Conservation (phyloP, 2,888 invertebrate species). For the Noctua comes region DNA sequence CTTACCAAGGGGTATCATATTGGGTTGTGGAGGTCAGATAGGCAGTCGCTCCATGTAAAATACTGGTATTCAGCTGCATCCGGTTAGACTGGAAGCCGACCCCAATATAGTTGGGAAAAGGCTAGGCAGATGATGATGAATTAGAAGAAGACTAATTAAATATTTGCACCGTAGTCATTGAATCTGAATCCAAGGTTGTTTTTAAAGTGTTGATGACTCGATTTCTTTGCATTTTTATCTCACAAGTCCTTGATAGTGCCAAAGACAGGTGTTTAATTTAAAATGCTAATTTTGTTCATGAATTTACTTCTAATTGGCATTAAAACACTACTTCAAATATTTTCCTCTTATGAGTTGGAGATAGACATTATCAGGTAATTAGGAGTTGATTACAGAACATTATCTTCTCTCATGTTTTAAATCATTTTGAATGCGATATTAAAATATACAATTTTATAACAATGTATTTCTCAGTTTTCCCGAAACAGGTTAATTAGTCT, state of each 20-base stretch:
- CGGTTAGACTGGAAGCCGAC: too few species aligned
- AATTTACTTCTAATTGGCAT: slow-evolving; percentile 22
- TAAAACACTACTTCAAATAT: neutral
- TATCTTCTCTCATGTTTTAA: slow-evolving; percentile 1
- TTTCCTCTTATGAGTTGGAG: neutral
- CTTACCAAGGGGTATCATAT: too few species aligned
- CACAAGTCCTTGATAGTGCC: slow-evolving; percentile 24
- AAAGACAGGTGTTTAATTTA: slow-evolving; percentile 20
- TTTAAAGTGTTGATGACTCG: slow-evolving; percentile 24
- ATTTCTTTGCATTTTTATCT: slow-evolving; percentile 43
- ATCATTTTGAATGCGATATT: neutral
- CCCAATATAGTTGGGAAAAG: too few species aligned
- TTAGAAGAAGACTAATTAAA: too few species aligned
- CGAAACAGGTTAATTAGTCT: neutral
- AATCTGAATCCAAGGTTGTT: slow-evolving; percentile 30
- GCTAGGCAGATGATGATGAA: too few species aligned
- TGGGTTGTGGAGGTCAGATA: too few species aligned
- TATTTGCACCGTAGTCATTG: slow-evolving; percentile 28
- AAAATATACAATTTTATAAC: neutral
- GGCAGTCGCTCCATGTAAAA: too few species aligned
- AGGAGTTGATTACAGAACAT: slow-evolving; percentile 4
- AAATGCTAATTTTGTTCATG: slow-evolving; percentile 33
- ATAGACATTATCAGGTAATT: slow-evolving; percentile 31
- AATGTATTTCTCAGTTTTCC: neutral
- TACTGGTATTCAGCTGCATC: too few species aligned